Conservation (phyloP, 2,888 invertebrate genomes). For the Melieria picta region DNA sequence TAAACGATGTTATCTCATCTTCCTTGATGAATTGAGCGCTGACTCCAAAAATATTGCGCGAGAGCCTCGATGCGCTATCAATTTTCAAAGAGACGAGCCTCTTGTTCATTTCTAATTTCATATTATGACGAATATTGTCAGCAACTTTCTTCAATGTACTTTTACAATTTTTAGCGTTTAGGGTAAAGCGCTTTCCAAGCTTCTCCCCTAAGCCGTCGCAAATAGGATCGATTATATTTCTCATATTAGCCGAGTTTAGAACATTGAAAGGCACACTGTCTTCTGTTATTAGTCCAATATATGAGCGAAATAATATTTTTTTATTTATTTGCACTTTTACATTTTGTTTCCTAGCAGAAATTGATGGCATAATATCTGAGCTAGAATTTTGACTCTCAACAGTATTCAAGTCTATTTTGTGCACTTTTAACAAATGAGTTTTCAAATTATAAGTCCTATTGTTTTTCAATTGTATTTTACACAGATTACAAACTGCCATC, state of each 20-base stretch:
- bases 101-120: constrained; percentile 25
- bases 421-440: too few species aligned
- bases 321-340: too few species aligned
- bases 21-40: constrained; percentile 38
- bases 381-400: too few species aligned
- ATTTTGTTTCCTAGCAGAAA: too few species aligned
- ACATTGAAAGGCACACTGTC: constrained; percentile 36
- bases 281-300: constrained; percentile 41
- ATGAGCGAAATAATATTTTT: constrained; percentile 6
- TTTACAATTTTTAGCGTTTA: constrained; percentile 35
- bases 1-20: constrained; percentile 34
- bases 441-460: too few species aligned
- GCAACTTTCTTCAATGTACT: constrained; percentile 30
- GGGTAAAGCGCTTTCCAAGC: constrained; percentile 22
- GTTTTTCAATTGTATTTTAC: too few species aligned
- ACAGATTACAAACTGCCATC: too few species aligned
- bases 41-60: constrained; percentile 34
- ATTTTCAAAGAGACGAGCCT: constrained; percentile 36
- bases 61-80: constrained; percentile 31
- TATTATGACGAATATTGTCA: constrained; percentile 25
- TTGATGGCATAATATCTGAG: too few species aligned
- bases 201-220: constrained; percentile 23
- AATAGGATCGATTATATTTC: constrained; percentile 32
- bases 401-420: too few species aligned
- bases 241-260: constrained; percentile 37